Conservation (phyloP, 1,140 invertebrate species). For the Parapsyche elsis region DNA sequence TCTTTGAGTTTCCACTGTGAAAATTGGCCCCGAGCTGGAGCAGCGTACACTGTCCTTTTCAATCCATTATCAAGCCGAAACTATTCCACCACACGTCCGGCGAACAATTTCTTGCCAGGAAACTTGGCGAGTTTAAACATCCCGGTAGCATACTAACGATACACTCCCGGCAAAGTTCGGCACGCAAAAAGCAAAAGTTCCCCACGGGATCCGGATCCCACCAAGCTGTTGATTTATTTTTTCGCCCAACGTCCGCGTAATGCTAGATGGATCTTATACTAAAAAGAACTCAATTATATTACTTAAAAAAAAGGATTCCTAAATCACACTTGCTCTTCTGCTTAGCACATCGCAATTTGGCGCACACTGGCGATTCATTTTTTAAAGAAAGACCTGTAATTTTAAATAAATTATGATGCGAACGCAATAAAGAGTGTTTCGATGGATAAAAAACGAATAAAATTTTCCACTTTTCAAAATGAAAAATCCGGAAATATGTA, state of each 20-base stretch:
- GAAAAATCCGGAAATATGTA: constrained; percentile 11
- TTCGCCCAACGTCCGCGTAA: not conserved
- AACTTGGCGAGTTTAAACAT: constrained; percentile 39
- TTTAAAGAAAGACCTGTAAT: no score
- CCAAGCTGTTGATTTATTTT: constrained; percentile 28
- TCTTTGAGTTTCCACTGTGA: not conserved
- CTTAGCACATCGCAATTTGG: no score
- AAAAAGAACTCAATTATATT: no score
- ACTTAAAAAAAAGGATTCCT: no score
- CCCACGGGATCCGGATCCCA: not conserved
- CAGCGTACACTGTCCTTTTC: constrained; percentile 23
- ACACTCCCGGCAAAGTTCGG: constrained; percentile 19
- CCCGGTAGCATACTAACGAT: constrained; percentile 37
- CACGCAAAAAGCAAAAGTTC: constrained; percentile 31
- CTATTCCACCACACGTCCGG: constrained; percentile 37
- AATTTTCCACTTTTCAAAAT: not conserved
- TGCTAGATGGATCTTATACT: no score
- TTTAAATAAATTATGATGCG: no score
- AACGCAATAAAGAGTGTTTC: no score
- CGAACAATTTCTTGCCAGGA: constrained; percentile 39
- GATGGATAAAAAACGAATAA: not conserved
- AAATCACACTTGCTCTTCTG: no score
- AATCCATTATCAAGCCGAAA: constrained; percentile 39
- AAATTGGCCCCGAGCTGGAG: not conserved
- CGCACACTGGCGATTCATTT: no score